phyloP scores from a whole-genome alignment of 2,797 vertebrate species.

The Sphaeramia orbicularis region DNA sequence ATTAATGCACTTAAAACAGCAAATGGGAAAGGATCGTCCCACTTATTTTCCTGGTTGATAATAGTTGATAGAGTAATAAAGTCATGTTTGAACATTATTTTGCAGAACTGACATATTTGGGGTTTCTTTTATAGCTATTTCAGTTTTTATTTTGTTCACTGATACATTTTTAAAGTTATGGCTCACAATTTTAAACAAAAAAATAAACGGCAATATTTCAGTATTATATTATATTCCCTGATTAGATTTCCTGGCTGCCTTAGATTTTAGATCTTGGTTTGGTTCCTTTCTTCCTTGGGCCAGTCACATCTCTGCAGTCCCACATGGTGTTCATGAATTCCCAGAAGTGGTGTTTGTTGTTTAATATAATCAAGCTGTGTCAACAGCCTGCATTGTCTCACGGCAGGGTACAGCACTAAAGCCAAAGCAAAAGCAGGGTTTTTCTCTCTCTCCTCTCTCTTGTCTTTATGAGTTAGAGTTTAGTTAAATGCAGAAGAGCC shows the following conservation, averaged over 20 bases:
- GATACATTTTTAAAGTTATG: no score
- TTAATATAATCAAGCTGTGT: slow-evolving; percentile 69
- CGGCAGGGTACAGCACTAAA: slow-evolving; percentile 31
- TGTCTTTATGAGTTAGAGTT: background rate
- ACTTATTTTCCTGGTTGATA: no score
- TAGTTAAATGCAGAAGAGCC: background rate
- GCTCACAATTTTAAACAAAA: no score
- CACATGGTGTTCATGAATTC: slow-evolving; percentile 31
- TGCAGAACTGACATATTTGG: no score
- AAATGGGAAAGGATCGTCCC: background rate
- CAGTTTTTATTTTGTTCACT: no score
- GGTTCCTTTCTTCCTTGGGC: background rate
- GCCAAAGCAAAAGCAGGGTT: slow-evolving; percentile 1
- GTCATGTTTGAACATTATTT: no score
- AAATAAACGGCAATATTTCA: no score
- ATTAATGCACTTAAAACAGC: background rate
- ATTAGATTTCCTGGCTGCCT: background rate
- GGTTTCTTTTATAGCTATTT: no score
- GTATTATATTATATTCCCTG: no score
- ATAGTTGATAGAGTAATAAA: no score
- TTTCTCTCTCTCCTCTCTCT: background rate
- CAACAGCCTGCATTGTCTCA: slow-evolving; percentile 45
- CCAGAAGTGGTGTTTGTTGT: slow-evolving; percentile 49
- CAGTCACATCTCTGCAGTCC: background rate
- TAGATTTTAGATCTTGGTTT: background rate